phyloP scores from a whole-genome alignment of 2,888 invertebrate genomes.

The Trichogramma evanescens region DNA sequence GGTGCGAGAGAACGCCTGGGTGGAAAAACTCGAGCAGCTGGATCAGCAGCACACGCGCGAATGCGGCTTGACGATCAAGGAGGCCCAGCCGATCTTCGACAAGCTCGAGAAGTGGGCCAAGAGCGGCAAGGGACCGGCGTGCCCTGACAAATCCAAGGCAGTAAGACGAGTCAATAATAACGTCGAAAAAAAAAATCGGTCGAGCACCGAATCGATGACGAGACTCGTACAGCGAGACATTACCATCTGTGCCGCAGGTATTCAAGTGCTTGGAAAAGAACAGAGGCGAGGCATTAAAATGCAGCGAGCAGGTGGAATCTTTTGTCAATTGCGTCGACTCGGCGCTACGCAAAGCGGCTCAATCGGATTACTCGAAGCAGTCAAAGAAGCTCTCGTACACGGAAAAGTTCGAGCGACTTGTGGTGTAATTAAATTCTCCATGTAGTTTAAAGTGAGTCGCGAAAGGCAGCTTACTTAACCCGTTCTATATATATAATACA shows the following conservation, averaged over 20 bases:
- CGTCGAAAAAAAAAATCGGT: too few species aligned
- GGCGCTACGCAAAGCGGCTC: slow-evolving; percentile 24
- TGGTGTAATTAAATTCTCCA: neutral
- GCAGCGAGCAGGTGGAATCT: slow-evolving; percentile 23
- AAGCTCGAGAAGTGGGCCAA: slow-evolving; percentile 23
- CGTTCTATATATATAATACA: neutral
- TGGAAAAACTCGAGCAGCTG: slow-evolving; percentile 29
- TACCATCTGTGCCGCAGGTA: slow-evolving; percentile 21
- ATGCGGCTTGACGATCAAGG: slow-evolving; percentile 26
- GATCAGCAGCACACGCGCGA: slow-evolving; percentile 29
- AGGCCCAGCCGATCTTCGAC: slow-evolving; percentile 26
- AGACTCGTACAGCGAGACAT: too few species aligned
- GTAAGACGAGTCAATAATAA: slow-evolving; percentile 12
- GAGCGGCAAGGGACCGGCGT: slow-evolving; percentile 15
- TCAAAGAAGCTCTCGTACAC: slow-evolving; percentile 10
- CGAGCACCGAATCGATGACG: too few species aligned
- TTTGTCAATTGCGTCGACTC: slow-evolving; percentile 31
- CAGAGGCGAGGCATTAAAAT: slow-evolving; percentile 24
- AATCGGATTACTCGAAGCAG: slow-evolving; percentile 2
- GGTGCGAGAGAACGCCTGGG: slow-evolving; percentile 30
- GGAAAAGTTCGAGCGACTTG: slow-evolving; percentile 14
- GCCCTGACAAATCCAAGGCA: slow-evolving; percentile 19
- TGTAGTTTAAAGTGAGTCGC: neutral
- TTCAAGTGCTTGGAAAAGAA: slow-evolving; percentile 24
- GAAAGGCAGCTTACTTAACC: neutral